Evolutionary conservation across 2,888 invertebrate species (phyloP), one percentile per base, ranked within the genome.

Genomic region (Chaetoderma sp.): DNA sequence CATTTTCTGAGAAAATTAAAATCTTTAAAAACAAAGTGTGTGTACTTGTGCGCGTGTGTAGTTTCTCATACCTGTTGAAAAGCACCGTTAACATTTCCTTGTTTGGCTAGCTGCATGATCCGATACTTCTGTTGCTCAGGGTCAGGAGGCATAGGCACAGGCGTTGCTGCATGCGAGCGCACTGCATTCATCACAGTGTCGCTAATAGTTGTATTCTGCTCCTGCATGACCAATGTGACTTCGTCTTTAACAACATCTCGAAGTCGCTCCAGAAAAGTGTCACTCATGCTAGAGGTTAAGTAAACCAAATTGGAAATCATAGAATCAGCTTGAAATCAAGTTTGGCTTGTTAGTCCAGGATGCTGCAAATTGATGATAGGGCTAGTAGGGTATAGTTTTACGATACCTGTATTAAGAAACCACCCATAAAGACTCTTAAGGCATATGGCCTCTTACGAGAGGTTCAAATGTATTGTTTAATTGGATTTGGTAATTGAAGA

Each of bases 71-170:
- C 89, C 86, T 87, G 86, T 86, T 95, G 94, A 88, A 97, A 96
- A 49, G 96, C 96, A 65, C 92, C 91, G 87, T 95, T 94, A 55
- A 92, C 89, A 85, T 94, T 93, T 1, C 94, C 93, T 73, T 91
- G 89, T 21, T 88, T 81, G 42, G 94, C 87, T 60, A 92, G 87
- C 68, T 90, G 89, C 78, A 92, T 90, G 72, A 94, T 91, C 77
- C 42, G 60, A 57, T 45, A 68, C 68, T 76, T 78, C 42, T 72
- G 73, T 28, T 76, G 74, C 59, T 77, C 76, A 18, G 79, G 77
- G 69, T 84, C 83, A 5, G 78, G 75, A 1, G 83, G 81, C n/a
- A 73, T 70, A 21, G 92, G 91, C 6, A 92, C 92, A 1, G 93
- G 93, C 4, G 94, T 93, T 16, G 91, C 92, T 0, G 93, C 90